phyloP scores from a whole-genome alignment of 1,140 invertebrate species.

The Hycleus phaleratus region DNA sequence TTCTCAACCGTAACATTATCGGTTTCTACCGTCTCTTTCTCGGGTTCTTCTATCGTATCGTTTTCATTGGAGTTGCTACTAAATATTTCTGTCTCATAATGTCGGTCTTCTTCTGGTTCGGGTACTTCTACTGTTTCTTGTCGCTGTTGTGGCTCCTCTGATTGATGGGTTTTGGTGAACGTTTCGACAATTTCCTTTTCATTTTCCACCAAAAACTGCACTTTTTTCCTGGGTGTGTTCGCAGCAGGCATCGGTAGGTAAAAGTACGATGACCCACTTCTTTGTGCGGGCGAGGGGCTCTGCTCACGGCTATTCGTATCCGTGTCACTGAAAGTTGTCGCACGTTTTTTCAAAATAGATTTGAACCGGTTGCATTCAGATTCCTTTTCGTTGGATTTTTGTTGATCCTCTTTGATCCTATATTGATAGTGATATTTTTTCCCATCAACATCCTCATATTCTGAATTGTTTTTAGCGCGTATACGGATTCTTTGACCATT shows the following conservation, averaged over 20 bases:
- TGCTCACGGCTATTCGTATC: conserved; percentile 26
- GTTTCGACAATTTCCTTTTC: conserved; percentile 7
- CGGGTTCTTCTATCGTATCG: no score
- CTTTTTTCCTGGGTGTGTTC: conserved; percentile 39
- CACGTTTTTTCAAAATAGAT: conserved; percentile 62
- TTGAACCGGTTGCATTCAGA: conserved; percentile 42
- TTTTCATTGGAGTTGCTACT: no score
- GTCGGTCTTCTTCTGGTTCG: no score
- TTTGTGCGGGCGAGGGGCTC: conserved; percentile 27
- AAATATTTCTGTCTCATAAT: no score
- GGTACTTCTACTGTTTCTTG: no score
- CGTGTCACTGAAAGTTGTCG: conserved; percentile 35
- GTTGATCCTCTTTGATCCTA: conserved; percentile 10
- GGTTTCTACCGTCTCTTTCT: not conserved
- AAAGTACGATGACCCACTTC: conserved; percentile 51
- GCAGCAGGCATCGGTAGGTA: conserved; percentile 54
- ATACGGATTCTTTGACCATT: conserved; percentile 36
- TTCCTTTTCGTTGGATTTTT: conserved; percentile 30
- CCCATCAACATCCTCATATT: conserved; percentile 36
- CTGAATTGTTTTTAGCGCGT: conserved; percentile 18
- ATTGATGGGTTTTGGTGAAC: no score
- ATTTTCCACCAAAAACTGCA: conserved; percentile 38
- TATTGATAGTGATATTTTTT: not conserved
- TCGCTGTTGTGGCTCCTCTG: no score
- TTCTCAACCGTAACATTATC: no score